Evolutionary conservation across 1,140 invertebrate species (phyloP).

Genomic region (Cydia amplana): DNA sequence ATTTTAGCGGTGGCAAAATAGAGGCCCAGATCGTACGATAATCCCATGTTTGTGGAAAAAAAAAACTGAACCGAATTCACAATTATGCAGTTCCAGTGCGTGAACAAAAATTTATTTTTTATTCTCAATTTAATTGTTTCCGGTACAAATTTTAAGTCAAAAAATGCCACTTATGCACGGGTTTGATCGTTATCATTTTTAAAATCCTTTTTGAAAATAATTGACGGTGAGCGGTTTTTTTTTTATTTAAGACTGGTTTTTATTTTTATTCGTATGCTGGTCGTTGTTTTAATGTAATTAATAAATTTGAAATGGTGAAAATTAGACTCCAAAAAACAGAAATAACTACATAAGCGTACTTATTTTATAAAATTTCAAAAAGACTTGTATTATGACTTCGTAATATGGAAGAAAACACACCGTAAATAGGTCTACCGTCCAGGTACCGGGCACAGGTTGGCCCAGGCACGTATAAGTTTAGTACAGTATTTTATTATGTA

Average conservation of each 20-base stretch:
- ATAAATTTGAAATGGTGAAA: neutral
- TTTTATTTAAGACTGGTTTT: neutral
- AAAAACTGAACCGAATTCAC: neutral
- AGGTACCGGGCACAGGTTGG: too few species aligned
- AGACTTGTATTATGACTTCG: too few species aligned
- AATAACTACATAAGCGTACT: too few species aligned
- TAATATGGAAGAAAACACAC: too few species aligned
- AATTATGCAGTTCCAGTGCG: slow-evolving; percentile 25
- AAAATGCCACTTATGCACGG: slow-evolving; percentile 19
- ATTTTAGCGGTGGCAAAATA: neutral
- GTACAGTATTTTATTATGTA: too few species aligned
- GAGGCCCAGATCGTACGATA: neutral
- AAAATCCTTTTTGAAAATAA: slow-evolving; percentile 1
- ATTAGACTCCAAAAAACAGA: too few species aligned
- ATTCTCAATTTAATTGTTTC: slow-evolving; percentile 22
- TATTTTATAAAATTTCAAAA: too few species aligned
- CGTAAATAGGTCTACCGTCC: too few species aligned
- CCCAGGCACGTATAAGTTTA: too few species aligned
- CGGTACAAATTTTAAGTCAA: slow-evolving; percentile 32
- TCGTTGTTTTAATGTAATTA: neutral
- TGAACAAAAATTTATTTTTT: slow-evolving; percentile 17
- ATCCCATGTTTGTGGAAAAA: neutral
- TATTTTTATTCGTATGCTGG: too few species aligned
- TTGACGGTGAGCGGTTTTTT: neutral
- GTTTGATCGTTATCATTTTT: slow-evolving; percentile 16